Evolutionary conservation across 2,113 vertebrate species (phyloP).

Genomic region (Plotosus lineatus): DNA sequence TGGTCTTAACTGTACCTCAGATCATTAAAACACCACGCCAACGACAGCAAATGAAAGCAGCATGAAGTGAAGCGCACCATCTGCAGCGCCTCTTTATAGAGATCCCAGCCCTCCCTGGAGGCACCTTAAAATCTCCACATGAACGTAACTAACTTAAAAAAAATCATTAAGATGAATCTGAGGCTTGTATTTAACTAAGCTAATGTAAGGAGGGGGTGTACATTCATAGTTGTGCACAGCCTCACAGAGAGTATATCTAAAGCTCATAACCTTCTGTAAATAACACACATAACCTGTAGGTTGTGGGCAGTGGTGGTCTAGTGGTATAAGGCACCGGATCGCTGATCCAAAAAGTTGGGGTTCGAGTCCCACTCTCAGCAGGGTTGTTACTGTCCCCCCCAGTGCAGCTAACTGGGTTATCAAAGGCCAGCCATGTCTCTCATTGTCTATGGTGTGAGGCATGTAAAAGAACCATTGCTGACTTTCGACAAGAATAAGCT

Average conservation of each 20-base stretch:
- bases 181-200: conserved; percentile 40
- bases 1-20: conserved; percentile 27
- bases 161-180: conserved; percentile 48
- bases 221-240: background rate
- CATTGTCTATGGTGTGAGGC: too few species aligned
- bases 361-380: too few species aligned
- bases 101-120: conserved; percentile 31
- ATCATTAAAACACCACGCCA: conserved; percentile 5
- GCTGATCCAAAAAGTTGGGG: too few species aligned
- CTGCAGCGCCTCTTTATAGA: conserved; percentile 27
- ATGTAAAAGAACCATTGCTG: too few species aligned
- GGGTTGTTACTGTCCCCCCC: too few species aligned
- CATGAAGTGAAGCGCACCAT: conserved; percentile 31
- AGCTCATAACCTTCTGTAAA: conserved; percentile 14
- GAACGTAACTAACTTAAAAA: conserved; percentile 34
- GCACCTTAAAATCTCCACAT: conserved; percentile 30
- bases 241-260: background rate
- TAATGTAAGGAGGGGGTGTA: background rate
- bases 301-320: too few species aligned
- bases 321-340: too few species aligned
- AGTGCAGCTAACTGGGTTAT: too few species aligned
- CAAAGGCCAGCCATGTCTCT: too few species aligned
- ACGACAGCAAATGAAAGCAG: conserved; percentile 16
- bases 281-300: too few species aligned
- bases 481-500: too few species aligned